Evolutionary conservation across 1,140 invertebrate genomes (phyloP).

Genomic region (Forficula auricularia): DNA sequence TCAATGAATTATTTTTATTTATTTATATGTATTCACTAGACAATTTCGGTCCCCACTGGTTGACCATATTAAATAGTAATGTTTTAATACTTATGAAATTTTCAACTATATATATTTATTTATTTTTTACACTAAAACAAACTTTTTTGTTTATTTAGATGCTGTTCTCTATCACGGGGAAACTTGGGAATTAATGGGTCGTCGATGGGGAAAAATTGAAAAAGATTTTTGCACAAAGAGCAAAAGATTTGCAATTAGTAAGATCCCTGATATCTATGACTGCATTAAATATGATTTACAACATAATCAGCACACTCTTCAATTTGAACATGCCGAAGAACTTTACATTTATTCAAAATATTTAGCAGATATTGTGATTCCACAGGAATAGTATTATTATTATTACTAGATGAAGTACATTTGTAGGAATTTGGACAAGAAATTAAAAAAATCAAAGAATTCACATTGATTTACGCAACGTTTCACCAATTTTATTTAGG

Average conservation of each 20-base stretch:
- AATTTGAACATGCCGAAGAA: conserved; percentile 40
- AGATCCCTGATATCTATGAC: conserved; percentile 59
- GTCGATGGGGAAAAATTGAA: conserved; percentile 49
- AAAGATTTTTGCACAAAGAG: conserved; percentile 43
- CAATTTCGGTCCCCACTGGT: too few species aligned
- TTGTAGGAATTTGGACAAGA: too few species aligned
- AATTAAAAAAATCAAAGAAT: too few species aligned
- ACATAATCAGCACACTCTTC: conserved; percentile 41
- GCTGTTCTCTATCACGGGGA: conserved; percentile 44
- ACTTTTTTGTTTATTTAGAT: conserved; percentile 24
- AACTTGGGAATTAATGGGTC: conserved; percentile 49
- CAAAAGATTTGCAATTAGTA: conserved; percentile 45
- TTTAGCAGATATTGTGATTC: conserved; percentile 48
- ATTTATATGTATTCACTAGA: too few species aligned
- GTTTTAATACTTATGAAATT: too few species aligned
- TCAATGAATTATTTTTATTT: too few species aligned
- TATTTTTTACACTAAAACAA: too few species aligned
- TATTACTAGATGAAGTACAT: neutral
- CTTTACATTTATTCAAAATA: conserved; percentile 40
- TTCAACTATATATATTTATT: too few species aligned
- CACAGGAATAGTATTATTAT: conserved; percentile 31
- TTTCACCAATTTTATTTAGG: too few species aligned
- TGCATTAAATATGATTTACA: conserved; percentile 56
- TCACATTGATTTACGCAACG: too few species aligned
- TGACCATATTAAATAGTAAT: neutral